Base-by-base conservation (phyloP, 1,140 invertebrate genomes). In the Megalopta genalis region DNA sequence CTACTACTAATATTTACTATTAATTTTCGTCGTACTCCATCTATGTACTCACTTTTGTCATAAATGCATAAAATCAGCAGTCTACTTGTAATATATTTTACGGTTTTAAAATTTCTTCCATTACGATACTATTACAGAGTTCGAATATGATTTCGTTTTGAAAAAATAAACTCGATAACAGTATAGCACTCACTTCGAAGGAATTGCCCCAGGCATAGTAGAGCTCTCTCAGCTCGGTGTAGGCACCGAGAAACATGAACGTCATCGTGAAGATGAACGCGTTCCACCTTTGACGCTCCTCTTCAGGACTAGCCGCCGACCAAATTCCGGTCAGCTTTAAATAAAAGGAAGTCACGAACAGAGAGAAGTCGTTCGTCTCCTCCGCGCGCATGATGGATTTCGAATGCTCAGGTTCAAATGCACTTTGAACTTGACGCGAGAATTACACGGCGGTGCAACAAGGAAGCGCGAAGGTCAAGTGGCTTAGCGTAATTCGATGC, bases 321-420 rank as follows among this genome's bases (percentile, higher is more conserved):
- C 86, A 88, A 2, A 84, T 60, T 6, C 87, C 86, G 32, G 80
- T 42, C 5, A 69, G 12, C n/a, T 71, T 82, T 84, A 87, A 81
- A 10, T 25, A 68, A 18, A 60, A 59, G 1, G 12, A 10, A 1
- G 65, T 68, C 3, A 46, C 6, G 0, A 6, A 0, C 10, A 76
- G 2, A 0, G 74, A 25, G 2, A 46, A 8, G 52, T 76, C 52
- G 6, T 37, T 57, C 4, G 32, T 42, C 9, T 64, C 16, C 4
- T n/a, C 21, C 21, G 21, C 2, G 8, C 21, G 25, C 63, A 64
- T 64, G 10, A 3, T 21, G 37, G 39, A 42, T 23, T 39, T 23
- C 63, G 21, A 39, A 64, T 39, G 32, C 1, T 21, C 3, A 21
- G 18, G 23, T 3, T n/a, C 25, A 4, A 2, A 37, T 21, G 3